Conservation (phyloP, 2,888 invertebrate species). For the Dione vanillae region DNA sequence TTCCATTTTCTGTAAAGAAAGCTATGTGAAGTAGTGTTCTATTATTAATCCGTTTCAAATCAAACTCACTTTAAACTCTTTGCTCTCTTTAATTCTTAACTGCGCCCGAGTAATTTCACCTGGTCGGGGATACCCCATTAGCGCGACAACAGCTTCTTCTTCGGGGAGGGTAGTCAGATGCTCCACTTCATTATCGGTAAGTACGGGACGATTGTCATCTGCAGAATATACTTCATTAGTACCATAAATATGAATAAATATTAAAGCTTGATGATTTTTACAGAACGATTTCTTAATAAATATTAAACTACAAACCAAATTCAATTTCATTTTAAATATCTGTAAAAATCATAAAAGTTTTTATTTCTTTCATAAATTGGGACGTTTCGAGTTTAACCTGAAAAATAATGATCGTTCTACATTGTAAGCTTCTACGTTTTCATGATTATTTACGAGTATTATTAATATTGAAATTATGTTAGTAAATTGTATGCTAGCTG, state of each 20-base stretch:
- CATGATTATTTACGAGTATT: slow-evolving; percentile 4
- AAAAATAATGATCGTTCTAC: slow-evolving; percentile 19
- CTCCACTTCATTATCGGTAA: slow-evolving; percentile 66
- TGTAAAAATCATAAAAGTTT: slow-evolving; percentile 16
- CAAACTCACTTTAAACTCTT: slow-evolving; percentile 95
- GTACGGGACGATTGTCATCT: slow-evolving; percentile 69
- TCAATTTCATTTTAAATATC: not conserved
- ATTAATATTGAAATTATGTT: not conserved
- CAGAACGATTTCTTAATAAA: not conserved
- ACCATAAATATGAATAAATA: not conserved
- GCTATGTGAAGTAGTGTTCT: too few relatives aligned
- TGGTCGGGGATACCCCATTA: slow-evolving; percentile 95
- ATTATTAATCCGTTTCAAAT: not conserved
- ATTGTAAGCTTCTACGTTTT: slow-evolving; percentile 16
- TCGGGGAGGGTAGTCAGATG: slow-evolving; percentile 76
- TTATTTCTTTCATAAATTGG: not conserved
- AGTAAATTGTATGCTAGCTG: slow-evolving; percentile 6
- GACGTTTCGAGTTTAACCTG: slow-evolving; percentile 17
- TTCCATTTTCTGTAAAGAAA: too few relatives aligned
- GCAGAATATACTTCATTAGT: slow-evolving; percentile 40
- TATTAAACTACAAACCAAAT: not conserved
- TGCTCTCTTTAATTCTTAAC: slow-evolving; percentile 97
- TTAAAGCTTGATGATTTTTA: not conserved
- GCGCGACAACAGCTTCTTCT: slow-evolving; percentile 93
- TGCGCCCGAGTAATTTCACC: slow-evolving; percentile 94